Conservation (phyloP, 2,888 invertebrate species). For the Hermodice carunculata region DNA sequence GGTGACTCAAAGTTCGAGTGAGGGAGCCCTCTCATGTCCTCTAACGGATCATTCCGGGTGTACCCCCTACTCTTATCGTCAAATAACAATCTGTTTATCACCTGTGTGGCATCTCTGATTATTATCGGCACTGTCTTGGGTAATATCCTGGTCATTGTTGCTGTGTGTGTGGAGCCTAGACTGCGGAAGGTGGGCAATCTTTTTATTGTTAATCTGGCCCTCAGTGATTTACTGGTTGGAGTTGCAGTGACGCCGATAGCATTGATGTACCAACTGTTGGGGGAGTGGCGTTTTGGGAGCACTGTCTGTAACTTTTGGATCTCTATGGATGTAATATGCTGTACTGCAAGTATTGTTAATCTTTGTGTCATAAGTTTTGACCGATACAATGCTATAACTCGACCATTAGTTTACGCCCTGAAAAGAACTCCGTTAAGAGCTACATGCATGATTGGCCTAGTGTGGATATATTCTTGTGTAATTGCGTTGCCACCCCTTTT, state of each 20-base stretch:
- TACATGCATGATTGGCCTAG: slow-evolving; percentile 83
- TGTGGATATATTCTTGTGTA: slow-evolving; percentile 93
- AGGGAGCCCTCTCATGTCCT: too few relatives aligned
- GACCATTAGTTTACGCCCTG: slow-evolving; percentile 93
- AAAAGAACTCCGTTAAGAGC: slow-evolving; percentile 92
- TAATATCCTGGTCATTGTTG: slow-evolving; percentile 71
- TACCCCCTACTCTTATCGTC: too few relatives aligned
- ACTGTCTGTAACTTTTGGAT: slow-evolving; percentile 71
- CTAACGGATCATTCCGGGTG: too few relatives aligned
- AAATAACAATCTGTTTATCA: too few relatives aligned
- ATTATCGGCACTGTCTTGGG: slow-evolving; percentile 70
- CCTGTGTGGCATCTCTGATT: slow-evolving; percentile 47
- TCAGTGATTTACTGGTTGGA: slow-evolving; percentile 72
- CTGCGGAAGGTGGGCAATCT: slow-evolving; percentile 74
- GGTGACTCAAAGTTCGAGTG: too few relatives aligned
- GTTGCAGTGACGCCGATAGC: slow-evolving; percentile 72
- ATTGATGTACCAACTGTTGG: slow-evolving; percentile 63
- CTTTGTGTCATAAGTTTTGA: slow-evolving; percentile 73
- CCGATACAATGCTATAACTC: slow-evolving; percentile 73
- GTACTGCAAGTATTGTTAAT: slow-evolving; percentile 73
- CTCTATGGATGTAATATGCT: slow-evolving; percentile 72
- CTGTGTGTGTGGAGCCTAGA: slow-evolving; percentile 70
- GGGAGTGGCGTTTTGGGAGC: slow-evolving; percentile 61
- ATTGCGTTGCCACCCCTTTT: slow-evolving; percentile 87
- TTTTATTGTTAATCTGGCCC: slow-evolving; percentile 71